Conservation (phyloP, 2,888 invertebrate species). For the Carcina quercana region DNA sequence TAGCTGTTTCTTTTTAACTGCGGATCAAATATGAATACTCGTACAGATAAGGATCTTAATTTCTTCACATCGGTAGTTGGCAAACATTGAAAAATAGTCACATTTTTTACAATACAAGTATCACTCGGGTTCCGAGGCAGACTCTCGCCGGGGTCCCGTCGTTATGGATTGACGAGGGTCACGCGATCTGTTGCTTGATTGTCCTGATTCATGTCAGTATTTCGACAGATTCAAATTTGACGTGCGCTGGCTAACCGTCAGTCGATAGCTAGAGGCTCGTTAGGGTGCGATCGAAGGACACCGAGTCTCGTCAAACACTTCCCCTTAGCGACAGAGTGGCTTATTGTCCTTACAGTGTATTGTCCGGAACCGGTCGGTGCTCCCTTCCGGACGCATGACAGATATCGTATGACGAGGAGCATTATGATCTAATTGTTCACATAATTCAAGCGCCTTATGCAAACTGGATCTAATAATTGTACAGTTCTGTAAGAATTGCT, state of each 20-base stretch:
- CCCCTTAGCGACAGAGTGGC: slow-evolving; percentile 42
- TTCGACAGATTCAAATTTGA: slow-evolving; percentile 37
- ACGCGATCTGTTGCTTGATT: slow-evolving; percentile 31
- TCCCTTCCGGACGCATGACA: slow-evolving; percentile 41
- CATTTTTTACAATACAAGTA: slow-evolving; percentile 18
- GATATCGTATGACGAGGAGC: slow-evolving; percentile 28
- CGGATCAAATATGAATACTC: too few relatives aligned
- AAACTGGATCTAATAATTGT: slow-evolving; percentile 2
- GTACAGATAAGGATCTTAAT: slow-evolving; percentile 22
- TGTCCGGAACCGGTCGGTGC: slow-evolving; percentile 42
- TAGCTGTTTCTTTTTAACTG: too few relatives aligned
- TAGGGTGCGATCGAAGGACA: slow-evolving; percentile 39
- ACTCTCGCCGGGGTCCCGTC: slow-evolving; percentile 29
- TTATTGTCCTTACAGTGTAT: slow-evolving; percentile 42
- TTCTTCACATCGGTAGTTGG: slow-evolving; percentile 16
- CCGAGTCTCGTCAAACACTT: slow-evolving; percentile 26
- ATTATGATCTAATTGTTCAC: slow-evolving; percentile 36
- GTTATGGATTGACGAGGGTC: slow-evolving; percentile 51
- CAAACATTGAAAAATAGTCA: slow-evolving; percentile 8
- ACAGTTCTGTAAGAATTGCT: too few relatives aligned
- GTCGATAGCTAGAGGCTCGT: slow-evolving; percentile 34
- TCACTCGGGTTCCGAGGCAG: slow-evolving; percentile 12
- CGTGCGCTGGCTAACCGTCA: slow-evolving; percentile 40
- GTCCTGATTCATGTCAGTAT: slow-evolving; percentile 43
- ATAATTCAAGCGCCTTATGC: slow-evolving; percentile 9